phyloP scores from a whole-genome alignment of 37 sponge, comb jelly and placozoan species.

The Dysidea cf. avara region DNA sequence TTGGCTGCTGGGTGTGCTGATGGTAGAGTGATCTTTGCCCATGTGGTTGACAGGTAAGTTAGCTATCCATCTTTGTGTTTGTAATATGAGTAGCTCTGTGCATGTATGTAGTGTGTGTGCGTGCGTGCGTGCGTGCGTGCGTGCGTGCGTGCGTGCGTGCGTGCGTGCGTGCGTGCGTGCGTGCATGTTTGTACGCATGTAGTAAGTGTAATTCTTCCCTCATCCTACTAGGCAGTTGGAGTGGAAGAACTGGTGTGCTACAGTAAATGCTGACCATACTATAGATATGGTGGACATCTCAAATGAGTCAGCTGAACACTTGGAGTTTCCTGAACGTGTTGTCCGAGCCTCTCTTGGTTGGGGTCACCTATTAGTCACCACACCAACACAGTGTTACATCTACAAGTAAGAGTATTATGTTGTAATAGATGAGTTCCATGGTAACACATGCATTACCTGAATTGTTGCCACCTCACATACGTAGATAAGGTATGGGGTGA shows the following conservation, averaged over 20 bases:
- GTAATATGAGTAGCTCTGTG: constrained; percentile 2
- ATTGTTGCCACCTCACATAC: too few relatives aligned
- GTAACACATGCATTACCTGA: too few relatives aligned
- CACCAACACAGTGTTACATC: constrained; percentile 79
- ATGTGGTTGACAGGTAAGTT: constrained; percentile 83
- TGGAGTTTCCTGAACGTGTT: constrained; percentile 82
- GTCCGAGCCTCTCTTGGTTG: constrained; percentile 78
- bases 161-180: constrained; percentile 21
- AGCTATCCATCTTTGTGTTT: neutral
- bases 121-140: neutral
- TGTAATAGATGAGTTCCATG: neutral
- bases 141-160: neutral
- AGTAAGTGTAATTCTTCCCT: neutral
- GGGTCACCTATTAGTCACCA: constrained; percentile 88
- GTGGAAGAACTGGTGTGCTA: constrained; percentile 82
- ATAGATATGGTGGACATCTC: constrained; percentile 54
- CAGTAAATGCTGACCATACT: constrained; percentile 63
- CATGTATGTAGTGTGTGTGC: constrained; percentile 1
- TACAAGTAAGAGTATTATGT: constrained; percentile 60
- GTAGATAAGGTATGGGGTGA: too few relatives aligned
- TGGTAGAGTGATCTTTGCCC: constrained; percentile 84
- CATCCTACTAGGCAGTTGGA: constrained; percentile 86
- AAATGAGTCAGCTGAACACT: constrained; percentile 62
- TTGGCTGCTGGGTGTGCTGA: constrained; percentile 89
- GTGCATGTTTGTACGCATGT: constrained; percentile 2